Evolutionary conservation across 1,140 invertebrate species (phyloP).

Genomic region (Rhyzopertha dominica): DNA sequence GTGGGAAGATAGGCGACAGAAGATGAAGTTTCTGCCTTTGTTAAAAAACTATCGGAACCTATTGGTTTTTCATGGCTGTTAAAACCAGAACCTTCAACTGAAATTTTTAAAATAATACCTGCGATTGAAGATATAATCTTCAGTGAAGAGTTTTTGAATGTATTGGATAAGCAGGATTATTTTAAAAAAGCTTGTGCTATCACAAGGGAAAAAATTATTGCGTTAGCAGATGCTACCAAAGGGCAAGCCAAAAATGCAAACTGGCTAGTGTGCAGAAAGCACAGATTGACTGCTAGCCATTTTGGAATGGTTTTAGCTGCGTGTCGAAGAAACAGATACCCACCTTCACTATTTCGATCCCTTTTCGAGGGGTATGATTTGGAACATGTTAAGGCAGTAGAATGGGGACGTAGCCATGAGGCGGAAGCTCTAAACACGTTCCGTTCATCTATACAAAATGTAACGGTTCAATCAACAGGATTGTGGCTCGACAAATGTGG

Average conservation of each 20-base stretch:
- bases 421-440: slow-evolving; percentile 13
- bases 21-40: not conserved
- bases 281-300: slow-evolving; percentile 15
- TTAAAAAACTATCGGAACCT: slow-evolving; percentile 6
- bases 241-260: slow-evolving; percentile 19
- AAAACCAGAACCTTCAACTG: not conserved
- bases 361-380: slow-evolving; percentile 21
- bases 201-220: not conserved
- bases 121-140: slow-evolving; percentile 14
- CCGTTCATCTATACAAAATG: slow-evolving; percentile 10
- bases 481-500: slow-evolving; percentile 23
- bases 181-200: not conserved
- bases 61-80: slow-evolving; percentile 11
- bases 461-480: slow-evolving; percentile 17
- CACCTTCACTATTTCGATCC: slow-evolving; percentile 7
- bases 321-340: slow-evolving; percentile 12
- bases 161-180: slow-evolving; percentile 6
- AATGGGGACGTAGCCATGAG: slow-evolving; percentile 24
- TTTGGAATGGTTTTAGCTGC: slow-evolving; percentile 18
- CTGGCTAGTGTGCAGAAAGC: slow-evolving; percentile 15
- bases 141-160: slow-evolving; percentile 6
- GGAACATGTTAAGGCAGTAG: slow-evolving; percentile 21
- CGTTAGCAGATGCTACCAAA: slow-evolving; percentile 8
- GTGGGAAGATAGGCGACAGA: slow-evolving; percentile 1
- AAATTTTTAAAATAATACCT: not conserved